Evolutionary conservation across 1,140 invertebrate species (phyloP), one percentile per base, ranked within the genome.

Genomic region (Popillia japonica): DNA sequence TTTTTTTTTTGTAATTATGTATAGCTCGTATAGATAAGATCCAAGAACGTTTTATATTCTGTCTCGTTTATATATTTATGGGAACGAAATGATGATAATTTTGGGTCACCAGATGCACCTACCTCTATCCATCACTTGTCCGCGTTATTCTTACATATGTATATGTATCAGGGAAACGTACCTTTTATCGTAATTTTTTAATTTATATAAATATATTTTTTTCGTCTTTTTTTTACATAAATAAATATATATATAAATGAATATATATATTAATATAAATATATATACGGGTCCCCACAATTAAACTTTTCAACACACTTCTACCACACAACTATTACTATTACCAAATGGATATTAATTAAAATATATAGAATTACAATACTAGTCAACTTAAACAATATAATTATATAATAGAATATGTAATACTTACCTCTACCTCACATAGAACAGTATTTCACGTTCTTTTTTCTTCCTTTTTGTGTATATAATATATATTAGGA

Each of bases 301-400:
- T 7, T 48, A 48, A 2, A 48, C 6, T 2, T 23, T 68, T 23
- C 20, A 68, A 68, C 20, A 68, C 61, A 68, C 61, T 68, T 14
- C 20, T 61, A 17, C 59, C n/a, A 61, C 59, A 17, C 59, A 14
- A 61, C 14, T 61, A 61, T 61, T 61, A 61, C 59, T 61, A 68
- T 22, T 68, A 68, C 61, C 61, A 68, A 68, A 68, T 68, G 61
- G 61, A 68, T 68, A 68, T 68, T 68, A 68, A 68, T 68, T 68
- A 68, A 68, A 27, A 68, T 68, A 68, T 68, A 68, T 55, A 68
- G 27, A 17, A 68, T 34, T 34, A 68, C 61, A 68, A 68, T 68
- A 68, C 61, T 68, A 68, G 61, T 68, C 61, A 68, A 68, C 61
- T 68, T 68, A 68, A 68, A 68, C 61, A 68, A 68, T 68, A 68